These are phyloP conservation scores for Phyllotreta cruciferae DNA, from an alignment of 2,888 invertebrate genomes.

Conservation along the genomic window DNA sequence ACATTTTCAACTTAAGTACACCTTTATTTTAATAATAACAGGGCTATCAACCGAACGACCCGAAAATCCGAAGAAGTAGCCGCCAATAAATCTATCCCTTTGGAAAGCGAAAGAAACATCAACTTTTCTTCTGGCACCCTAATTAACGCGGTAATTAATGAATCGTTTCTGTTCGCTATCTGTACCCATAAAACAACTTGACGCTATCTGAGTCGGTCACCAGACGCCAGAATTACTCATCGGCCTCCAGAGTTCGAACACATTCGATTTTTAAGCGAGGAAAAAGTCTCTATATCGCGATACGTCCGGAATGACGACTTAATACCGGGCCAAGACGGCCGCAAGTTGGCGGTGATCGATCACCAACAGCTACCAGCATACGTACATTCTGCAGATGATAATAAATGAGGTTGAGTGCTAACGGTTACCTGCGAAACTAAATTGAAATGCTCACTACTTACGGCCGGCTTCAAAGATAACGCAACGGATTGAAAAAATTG, in stretches of 20 bases:
- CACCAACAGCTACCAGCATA: conserved; percentile 12
- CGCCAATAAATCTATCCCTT: conserved; percentile 29
- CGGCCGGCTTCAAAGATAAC: conserved; percentile 2
- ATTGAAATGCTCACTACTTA: not conserved
- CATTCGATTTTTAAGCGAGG: conserved; percentile 13
- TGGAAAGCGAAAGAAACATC: conserved; percentile 30
- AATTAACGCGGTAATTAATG: conserved; percentile 57
- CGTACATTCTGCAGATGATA: conserved; percentile 4
- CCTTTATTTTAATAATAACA: not conserved
- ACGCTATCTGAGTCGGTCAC: conserved; percentile 52
- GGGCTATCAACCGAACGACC: conserved; percentile 1
- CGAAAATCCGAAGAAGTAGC: conserved; percentile 7
- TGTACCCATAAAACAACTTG: conserved; percentile 54
- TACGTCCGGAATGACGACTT: conserved; percentile 23
- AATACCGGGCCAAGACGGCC: conserved; percentile 23
- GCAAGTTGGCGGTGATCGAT: conserved; percentile 17
- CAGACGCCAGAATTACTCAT: conserved; percentile 41
- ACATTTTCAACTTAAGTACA: too few relatives aligned
- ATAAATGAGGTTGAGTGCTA: conserved; percentile 11
- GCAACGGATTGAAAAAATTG: not conserved
- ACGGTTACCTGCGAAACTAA: conserved; percentile 11
- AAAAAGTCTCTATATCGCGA: conserved; percentile 7
- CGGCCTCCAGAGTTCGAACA: conserved; percentile 28
- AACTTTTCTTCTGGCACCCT: conserved; percentile 45
- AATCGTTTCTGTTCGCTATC: conserved; percentile 52